A percentile compares a stretch with the other conserved stretches of the same genome.
These are phyloP conservation scores for Pecten maximus DNA, from an alignment of 2,888 invertebrate species.

Conservation along the genomic window DNA sequence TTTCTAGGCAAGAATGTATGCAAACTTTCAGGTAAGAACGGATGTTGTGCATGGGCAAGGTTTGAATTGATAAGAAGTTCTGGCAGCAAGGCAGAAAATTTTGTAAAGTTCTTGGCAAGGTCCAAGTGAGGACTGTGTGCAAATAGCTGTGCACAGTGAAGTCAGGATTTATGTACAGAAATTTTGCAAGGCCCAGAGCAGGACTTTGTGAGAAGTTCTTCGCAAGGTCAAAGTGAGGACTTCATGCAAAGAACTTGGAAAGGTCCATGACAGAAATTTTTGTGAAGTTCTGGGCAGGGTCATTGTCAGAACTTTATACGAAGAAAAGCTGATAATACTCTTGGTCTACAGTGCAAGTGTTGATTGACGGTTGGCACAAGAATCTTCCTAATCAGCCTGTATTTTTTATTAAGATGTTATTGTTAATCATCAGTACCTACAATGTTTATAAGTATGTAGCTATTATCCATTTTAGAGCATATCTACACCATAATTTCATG, in stretches of 20 bases:
- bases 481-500: neutral
- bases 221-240: neutral
- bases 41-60: too few relatives aligned
- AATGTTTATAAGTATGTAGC: slow-evolving; percentile 8
- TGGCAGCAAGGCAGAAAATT: neutral
- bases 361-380: neutral
- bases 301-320: neutral
- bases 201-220: neutral
- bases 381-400: neutral
- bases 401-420: neutral
- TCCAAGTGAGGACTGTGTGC: too few relatives aligned
- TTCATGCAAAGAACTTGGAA: neutral
- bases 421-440: neutral
- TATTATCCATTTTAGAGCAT: slow-evolving; percentile 19
- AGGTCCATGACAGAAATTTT: neutral
- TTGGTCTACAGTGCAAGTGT: neutral
- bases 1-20: neutral
- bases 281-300: neutral
- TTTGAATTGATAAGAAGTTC: too few relatives aligned
- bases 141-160: too few relatives aligned
- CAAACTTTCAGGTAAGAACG: too few relatives aligned
- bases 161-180: neutral
- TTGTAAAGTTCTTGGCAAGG: neutral
- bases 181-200: neutral
- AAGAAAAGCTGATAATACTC: neutral